Percentiles rank a stretch among this genome's conserved stretches.
These are phyloP conservation scores for Cardiocondyla obscurior DNA, from an alignment of 1,140 invertebrate genomes.

Conservation along the genomic window DNA sequence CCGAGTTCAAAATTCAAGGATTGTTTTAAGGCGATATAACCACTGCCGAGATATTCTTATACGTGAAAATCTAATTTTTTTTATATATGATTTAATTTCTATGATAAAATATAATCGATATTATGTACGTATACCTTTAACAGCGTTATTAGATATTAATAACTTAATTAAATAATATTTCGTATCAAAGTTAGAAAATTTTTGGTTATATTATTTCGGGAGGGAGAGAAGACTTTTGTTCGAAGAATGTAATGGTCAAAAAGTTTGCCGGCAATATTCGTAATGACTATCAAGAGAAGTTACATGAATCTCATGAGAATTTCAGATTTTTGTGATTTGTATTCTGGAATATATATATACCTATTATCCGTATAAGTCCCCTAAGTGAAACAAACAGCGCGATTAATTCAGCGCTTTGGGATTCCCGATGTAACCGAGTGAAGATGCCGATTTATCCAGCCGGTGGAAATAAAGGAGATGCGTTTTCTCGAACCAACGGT, in stretches of 20 bases:
- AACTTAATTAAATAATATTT: no score
- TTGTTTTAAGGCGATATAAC: neutral
- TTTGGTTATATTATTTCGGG: neutral
- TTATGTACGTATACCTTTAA: no score
- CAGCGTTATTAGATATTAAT: no score
- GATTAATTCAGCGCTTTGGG: conserved; percentile 46
- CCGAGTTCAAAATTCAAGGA: neutral
- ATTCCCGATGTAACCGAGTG: conserved; percentile 46
- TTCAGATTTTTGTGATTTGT: conserved; percentile 36
- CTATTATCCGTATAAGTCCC: neutral
- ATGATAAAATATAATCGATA: neutral
- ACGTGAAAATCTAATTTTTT: no score
- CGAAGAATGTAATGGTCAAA: neutral
- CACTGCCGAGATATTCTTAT: neutral
- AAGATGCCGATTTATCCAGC: conserved; percentile 48
- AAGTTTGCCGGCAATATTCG: conserved; percentile 23
- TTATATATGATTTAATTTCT: no score
- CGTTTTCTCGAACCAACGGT: conserved; percentile 47
- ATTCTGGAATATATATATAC: conserved; percentile 6
- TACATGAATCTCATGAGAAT: conserved; percentile 28
- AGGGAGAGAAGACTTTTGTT: neutral
- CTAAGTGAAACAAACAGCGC: conserved; percentile 52
- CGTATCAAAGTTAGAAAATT: neutral
- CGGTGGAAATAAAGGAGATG: conserved; percentile 45
- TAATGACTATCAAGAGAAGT: conserved; percentile 31